phyloP scores from a whole-genome alignment of 2,888 invertebrate genomes.

The Branchinecta sandiegonensis region DNA sequence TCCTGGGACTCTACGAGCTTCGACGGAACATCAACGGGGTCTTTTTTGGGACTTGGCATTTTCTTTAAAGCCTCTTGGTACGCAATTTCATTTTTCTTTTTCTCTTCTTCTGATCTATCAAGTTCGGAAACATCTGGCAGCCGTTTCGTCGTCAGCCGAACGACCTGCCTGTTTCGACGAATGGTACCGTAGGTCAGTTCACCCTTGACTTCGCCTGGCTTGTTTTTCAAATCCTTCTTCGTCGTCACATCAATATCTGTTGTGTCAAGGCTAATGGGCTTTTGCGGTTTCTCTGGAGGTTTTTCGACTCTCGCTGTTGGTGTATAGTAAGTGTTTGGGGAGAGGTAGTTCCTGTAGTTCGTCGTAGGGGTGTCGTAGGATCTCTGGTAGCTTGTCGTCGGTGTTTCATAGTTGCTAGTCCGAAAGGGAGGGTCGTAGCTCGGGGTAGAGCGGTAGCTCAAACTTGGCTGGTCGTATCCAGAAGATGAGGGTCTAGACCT shows the following conservation, averaged over 20 bases:
- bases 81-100: conserved; percentile 16
- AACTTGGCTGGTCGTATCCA: background rate
- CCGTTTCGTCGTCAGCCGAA: conserved; percentile 49
- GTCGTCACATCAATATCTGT: conserved; percentile 69
- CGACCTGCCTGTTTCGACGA: conserved; percentile 55
- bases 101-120: conserved; percentile 15
- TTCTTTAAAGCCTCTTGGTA: conserved; percentile 27
- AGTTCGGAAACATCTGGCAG: conserved; percentile 1
- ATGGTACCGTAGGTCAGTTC: conserved; percentile 45
- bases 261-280: conserved; percentile 51
- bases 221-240: conserved; percentile 18
- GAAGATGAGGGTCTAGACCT: background rate
- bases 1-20: background rate
- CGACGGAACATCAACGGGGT: background rate
- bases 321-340: background rate
- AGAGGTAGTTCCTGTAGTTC: background rate
- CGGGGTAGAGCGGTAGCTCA: background rate
- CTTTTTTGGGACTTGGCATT: background rate
- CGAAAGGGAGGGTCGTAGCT: background rate
- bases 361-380: background rate
- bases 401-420: background rate
- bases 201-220: conserved; percentile 26
- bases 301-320: conserved; percentile 23
- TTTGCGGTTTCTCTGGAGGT: conserved; percentile 24
- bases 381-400: conserved; percentile 8